Conservation (phyloP, 1,140 invertebrate species). For the Amphibalanus amphitrite region DNA sequence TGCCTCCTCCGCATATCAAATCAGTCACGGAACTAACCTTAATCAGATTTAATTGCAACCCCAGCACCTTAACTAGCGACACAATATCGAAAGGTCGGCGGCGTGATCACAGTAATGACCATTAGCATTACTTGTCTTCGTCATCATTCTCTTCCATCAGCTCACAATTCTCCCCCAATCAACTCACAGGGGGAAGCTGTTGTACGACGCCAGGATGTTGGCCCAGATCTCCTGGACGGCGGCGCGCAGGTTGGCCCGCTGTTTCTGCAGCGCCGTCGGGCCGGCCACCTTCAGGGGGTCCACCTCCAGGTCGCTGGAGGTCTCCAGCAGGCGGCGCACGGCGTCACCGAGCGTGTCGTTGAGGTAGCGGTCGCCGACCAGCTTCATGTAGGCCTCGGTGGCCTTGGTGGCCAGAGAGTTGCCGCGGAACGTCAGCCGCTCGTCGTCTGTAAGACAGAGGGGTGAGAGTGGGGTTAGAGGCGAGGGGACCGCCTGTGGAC, state of each 20-base stretch:
- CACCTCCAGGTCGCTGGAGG: constrained; percentile 45
- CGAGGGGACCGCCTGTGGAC: too few species aligned
- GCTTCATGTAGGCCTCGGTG: constrained; percentile 90
- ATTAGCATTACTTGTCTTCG: too few species aligned
- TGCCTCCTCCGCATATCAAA: too few species aligned
- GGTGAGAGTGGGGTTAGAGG: too few species aligned
- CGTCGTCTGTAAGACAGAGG: constrained; percentile 13
- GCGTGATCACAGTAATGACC: too few species aligned
- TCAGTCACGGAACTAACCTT: too few species aligned
- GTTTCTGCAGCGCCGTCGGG: constrained; percentile 49
- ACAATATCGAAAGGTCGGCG: too few species aligned
- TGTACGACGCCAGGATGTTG: constrained; percentile 58
- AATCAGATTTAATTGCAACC: too few species aligned
- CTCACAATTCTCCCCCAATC: too few species aligned
- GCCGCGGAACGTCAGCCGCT: constrained; percentile 38
- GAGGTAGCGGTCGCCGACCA: constrained; percentile 81
- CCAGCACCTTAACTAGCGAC: too few species aligned
- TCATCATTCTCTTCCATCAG: too few species aligned
- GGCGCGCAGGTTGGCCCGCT: constrained; percentile 65
- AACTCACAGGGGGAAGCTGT: constrained; percentile 55
- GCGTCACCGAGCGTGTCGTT: constrained; percentile 65
- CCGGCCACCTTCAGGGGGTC: constrained; percentile 60
- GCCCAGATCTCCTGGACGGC: constrained; percentile 73
- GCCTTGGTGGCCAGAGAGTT: constrained; percentile 93
- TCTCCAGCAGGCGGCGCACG: constrained; percentile 46